These are phyloP conservation scores for Hedya salicella DNA, from an alignment of 2,888 invertebrate genomes.

Conservation along the genomic window DNA sequence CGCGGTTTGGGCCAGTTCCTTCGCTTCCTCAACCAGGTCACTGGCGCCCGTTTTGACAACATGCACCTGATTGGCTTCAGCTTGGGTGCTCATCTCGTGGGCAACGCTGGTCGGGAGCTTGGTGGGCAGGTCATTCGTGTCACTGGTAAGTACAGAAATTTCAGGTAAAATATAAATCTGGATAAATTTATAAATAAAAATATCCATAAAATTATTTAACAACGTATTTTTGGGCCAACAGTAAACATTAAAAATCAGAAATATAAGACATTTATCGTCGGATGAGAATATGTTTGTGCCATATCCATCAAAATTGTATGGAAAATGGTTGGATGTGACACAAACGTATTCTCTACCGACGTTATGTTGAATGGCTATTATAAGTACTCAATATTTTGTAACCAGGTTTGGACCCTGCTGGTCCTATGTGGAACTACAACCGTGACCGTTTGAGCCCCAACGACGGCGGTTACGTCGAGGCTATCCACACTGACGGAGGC, in stretches of 20 bases:
- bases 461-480: slow-evolving; percentile 56
- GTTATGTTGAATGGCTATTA: too few relatives aligned
- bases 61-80: slow-evolving; percentile 51
- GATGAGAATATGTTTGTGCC: too few relatives aligned
- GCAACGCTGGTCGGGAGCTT: slow-evolving; percentile 47
- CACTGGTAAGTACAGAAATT: slow-evolving; percentile 56
- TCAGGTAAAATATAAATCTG: too few relatives aligned
- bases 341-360: too few relatives aligned
- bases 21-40: slow-evolving; percentile 51
- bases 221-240: too few relatives aligned
- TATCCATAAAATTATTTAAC: too few relatives aligned
- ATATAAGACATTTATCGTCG: too few relatives aligned
- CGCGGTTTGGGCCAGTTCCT: slow-evolving; percentile 61
- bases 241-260: too few relatives aligned
- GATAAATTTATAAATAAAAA: too few relatives aligned
- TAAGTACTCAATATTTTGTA: too few relatives aligned
- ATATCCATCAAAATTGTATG: too few relatives aligned
- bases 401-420: slow-evolving; percentile 59
- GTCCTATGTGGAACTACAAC: slow-evolving; percentile 65
- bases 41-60: slow-evolving; percentile 51
- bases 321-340: too few relatives aligned
- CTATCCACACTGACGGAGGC: slow-evolving; percentile 52
- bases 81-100: slow-evolving; percentile 49
- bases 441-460: slow-evolving; percentile 36
- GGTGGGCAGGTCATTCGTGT: slow-evolving; percentile 57